These are phyloP conservation scores for Henricia sp. DNA, from an alignment of 53 echinoderm and acorn worm genomes.

Conservation along the genomic window DNA sequence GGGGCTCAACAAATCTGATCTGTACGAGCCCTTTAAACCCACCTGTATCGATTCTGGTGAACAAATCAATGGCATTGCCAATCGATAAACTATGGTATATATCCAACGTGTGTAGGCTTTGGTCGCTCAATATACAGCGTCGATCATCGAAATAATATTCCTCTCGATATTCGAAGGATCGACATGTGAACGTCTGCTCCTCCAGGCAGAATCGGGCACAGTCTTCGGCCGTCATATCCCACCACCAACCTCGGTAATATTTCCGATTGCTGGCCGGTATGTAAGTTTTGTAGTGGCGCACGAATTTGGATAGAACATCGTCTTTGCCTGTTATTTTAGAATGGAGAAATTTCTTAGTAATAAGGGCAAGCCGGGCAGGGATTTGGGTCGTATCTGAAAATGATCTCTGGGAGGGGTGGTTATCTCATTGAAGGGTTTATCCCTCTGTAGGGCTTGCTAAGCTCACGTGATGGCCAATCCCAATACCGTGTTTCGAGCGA, in stretches of 20 bases:
- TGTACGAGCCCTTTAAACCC: too few species aligned
- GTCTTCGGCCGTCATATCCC: constrained; percentile 72
- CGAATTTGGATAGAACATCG: constrained; percentile 57
- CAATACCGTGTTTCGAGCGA: too few species aligned
- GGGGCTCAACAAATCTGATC: too few species aligned
- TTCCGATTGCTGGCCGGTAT: constrained; percentile 63
- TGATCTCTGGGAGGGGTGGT: not conserved
- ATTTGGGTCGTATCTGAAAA: not conserved
- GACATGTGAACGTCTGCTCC: constrained; percentile 73
- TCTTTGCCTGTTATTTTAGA: constrained; percentile 61
- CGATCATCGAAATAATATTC: constrained; percentile 66
- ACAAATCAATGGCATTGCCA: constrained; percentile 69
- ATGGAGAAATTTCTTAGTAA: not conserved
- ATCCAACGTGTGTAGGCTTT: constrained; percentile 80
- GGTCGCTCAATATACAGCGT: constrained; percentile 73
- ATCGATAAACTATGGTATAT: constrained; percentile 45
- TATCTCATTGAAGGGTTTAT: not conserved
- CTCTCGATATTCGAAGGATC: constrained; percentile 76
- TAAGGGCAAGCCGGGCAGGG: not conserved
- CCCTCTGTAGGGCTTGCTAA: too few species aligned
- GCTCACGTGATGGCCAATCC: too few species aligned
- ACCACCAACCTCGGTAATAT: constrained; percentile 56
- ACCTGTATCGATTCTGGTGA: constrained; percentile 87
- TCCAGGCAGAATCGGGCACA: constrained; percentile 77
- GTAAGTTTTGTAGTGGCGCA: constrained; percentile 49